Base-by-base conservation (phyloP, 2,113 vertebrate species). In the Sinosuthora webbiana region DNA sequence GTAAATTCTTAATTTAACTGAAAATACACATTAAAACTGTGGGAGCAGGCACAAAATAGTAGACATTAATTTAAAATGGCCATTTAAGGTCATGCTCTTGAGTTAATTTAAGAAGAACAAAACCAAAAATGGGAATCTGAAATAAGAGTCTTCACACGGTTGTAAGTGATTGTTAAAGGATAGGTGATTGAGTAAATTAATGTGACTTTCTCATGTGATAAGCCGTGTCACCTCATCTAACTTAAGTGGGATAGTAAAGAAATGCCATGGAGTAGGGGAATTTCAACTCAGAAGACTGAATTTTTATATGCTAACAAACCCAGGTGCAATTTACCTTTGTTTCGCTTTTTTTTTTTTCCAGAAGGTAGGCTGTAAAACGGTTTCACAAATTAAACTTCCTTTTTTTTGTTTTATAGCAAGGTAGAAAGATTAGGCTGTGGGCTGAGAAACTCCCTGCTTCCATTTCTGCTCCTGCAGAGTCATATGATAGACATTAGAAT, bases 361-460 rank as follows among this genome's bases (percentile, higher is more conserved):
- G 52, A 76, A 42, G 23, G 27, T n/a, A 80, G 30, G 47, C 35
- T 49, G 30, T 30, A 52, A 90, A 95, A 92, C 47, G 21, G 52
- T 77, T 94, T 87, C 64, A 71, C 87, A 91, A 60, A 74, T 64
- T 89, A 70, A 88, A 74, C 30, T 86, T 42, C 42, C 74, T 92
- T 92, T 92, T 92, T 55, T 83, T 56, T 90, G 16, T 86, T 92
- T 96, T 92, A 71, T 95, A 83, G 83, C 76, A 92, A 83, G 52
- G 71, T 83, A 70, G 47, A 55, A 67, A 18, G 19, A 14, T 90
- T 93, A 94, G 83, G 64, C 92, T 90, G 35, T 62, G 42, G 75
- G 13, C 52, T 90, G 42, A 88, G 70, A 88, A 71, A 80, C 13
- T 19, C 63, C 89, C 42, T 86, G n/a, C 83, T 93, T 81, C 80